Conservation (phyloP, 92 coral and sea anemone genomes). For the Umimayanthus kanabou region DNA sequence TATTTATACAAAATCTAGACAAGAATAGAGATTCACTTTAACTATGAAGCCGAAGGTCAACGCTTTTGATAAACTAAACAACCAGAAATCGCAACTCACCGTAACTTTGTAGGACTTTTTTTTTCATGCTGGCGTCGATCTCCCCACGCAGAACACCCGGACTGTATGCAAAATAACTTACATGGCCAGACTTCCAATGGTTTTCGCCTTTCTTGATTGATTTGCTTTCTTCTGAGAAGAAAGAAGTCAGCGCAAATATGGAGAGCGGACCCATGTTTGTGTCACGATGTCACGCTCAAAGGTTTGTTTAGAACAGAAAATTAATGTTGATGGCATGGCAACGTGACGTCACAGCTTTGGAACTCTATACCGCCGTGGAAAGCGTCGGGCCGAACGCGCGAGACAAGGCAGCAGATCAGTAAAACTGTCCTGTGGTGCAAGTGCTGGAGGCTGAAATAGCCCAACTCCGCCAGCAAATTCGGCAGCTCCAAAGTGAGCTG, state of each 20-base stretch:
- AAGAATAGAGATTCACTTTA: background rate
- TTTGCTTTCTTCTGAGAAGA: background rate
- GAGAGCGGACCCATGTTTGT: background rate
- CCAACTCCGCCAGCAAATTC: too few species aligned
- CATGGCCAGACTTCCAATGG: background rate
- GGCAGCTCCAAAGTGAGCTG: too few species aligned
- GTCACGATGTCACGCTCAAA: constrained; percentile 1
- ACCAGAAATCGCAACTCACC: constrained; percentile 43
- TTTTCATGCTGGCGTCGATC: constrained; percentile 46
- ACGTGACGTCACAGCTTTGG: background rate
- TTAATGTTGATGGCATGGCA: background rate
- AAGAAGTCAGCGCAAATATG: constrained; percentile 11
- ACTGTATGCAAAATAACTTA: background rate
- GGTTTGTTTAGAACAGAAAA: constrained; percentile 2
- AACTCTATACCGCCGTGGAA: background rate
- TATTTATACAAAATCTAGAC: background rate
- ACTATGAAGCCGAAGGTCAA: background rate
- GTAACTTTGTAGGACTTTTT: constrained; percentile 39
- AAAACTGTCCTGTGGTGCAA: too few species aligned
- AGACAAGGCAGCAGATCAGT: too few species aligned
- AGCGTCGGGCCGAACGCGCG: too few species aligned
- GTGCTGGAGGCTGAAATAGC: too few species aligned
- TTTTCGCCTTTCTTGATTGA: constrained; percentile 4
- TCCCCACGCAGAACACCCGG: constrained; percentile 41
- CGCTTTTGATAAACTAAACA: background rate